Evolutionary conservation across 2,113 vertebrate species (phyloP).

Genomic region (Chaetops frenatus): DNA sequence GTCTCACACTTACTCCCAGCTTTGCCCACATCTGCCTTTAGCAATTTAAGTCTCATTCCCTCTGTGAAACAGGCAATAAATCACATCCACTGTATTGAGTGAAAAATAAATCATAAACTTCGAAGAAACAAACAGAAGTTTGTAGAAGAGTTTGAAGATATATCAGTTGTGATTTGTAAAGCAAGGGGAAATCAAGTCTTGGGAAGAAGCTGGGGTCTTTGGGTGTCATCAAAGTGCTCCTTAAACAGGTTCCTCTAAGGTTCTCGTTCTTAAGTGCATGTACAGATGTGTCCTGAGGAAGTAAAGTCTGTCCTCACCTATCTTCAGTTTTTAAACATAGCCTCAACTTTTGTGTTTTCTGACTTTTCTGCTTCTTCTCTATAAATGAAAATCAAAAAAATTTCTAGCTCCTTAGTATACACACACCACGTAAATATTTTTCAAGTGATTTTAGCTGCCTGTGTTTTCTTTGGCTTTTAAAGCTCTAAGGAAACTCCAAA

Average conservation of each 20-base stretch:
- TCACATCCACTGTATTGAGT: slow-evolving; percentile 39
- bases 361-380: background rate
- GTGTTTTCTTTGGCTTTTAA: background rate
- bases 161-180: background rate
- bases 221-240: background rate
- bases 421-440: background rate
- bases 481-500: background rate
- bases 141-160: background rate
- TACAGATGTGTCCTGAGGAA: background rate
- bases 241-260: background rate
- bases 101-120: slow-evolving; percentile 63
- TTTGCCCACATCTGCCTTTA: slow-evolving; percentile 24
- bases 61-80: slow-evolving; percentile 50
- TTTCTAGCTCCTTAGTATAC: background rate
- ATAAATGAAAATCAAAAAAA: background rate
- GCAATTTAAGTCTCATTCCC: slow-evolving; percentile 53
- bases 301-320: background rate
- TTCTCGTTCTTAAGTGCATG: background rate
- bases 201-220: background rate
- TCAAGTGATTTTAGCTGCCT: background rate
- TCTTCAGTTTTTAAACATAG: background rate
- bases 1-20: background rate
- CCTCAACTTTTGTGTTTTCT: background rate
- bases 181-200: background rate
- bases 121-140: slow-evolving; percentile 24